Conservation (phyloP, 2,888 invertebrate species). For the Siphonodentalium dalli region DNA sequence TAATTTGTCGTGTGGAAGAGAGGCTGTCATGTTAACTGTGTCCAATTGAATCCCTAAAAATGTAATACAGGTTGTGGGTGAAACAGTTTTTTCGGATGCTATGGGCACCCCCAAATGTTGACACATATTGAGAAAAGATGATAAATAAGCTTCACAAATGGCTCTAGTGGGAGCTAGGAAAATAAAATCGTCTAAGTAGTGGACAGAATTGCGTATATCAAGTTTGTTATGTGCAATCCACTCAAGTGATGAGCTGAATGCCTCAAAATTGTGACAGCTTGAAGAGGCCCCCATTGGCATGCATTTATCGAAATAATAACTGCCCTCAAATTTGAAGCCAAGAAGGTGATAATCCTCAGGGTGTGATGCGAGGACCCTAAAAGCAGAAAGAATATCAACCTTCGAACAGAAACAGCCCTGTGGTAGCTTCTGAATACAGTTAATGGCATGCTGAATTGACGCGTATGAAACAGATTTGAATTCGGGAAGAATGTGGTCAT, state of each 20-base stretch:
- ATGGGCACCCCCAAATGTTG: too few relatives aligned
- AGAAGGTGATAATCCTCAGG: slow-evolving; percentile 14
- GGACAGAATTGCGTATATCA: too few relatives aligned
- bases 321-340: slow-evolving; percentile 14
- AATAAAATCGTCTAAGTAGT: too few relatives aligned
- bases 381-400: slow-evolving; percentile 18
- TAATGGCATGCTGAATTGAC: slow-evolving; percentile 16
- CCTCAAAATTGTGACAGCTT: slow-evolving; percentile 13
- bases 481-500: slow-evolving; percentile 10
- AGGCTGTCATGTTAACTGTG: too few relatives aligned
- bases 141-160: too few relatives aligned
- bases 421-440: slow-evolving; percentile 1
- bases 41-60: too few relatives aligned
- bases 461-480: slow-evolving; percentile 12
- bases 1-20: too few relatives aligned
- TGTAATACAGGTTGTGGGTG: too few relatives aligned
- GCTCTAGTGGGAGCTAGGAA: too few relatives aligned
- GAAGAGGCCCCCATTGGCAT: slow-evolving; percentile 17
- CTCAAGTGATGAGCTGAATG: slow-evolving; percentile 18
- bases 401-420: slow-evolving; percentile 8
- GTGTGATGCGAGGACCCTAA: slow-evolving; percentile 17
- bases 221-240: slow-evolving; percentile 6
- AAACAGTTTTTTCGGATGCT: too few relatives aligned
- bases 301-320: slow-evolving; percentile 20
- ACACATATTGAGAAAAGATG: too few relatives aligned